Conservation (phyloP, 2,888 invertebrate genomes). For the Brachyopa scutellaris region DNA sequence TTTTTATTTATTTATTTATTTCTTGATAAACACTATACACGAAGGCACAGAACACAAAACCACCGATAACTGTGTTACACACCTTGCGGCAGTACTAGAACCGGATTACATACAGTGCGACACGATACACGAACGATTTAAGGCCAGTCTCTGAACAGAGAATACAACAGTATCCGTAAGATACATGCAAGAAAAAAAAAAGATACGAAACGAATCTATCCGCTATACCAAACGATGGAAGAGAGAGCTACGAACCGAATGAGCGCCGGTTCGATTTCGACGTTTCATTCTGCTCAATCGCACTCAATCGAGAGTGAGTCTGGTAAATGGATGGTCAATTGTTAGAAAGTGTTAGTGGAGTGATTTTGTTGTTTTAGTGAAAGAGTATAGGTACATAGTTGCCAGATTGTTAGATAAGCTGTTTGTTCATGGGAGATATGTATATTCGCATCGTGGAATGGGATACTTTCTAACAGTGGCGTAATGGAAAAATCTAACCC, state of each 20-base stretch:
- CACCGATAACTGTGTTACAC: slow-evolving; percentile 68
- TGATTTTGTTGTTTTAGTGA: background rate
- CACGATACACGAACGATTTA: slow-evolving; percentile 57
- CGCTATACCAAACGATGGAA: slow-evolving; percentile 49
- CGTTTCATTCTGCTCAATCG: slow-evolving; percentile 49
- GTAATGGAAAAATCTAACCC: background rate
- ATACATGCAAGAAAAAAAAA: slow-evolving; percentile 24
- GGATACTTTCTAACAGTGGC: background rate
- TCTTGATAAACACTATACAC: slow-evolving; percentile 35
- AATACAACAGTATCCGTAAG: slow-evolving; percentile 34
- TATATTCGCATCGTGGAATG: background rate
- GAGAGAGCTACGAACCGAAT: slow-evolving; percentile 70
- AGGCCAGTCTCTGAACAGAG: slow-evolving; percentile 55
- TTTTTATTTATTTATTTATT: slow-evolving; percentile 2
- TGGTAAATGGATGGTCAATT: slow-evolving; percentile 33
- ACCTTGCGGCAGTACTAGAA: slow-evolving; percentile 69
- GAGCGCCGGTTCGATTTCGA: slow-evolving; percentile 58
- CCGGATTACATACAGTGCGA: slow-evolving; percentile 63
- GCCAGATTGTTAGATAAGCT: slow-evolving; percentile 13
- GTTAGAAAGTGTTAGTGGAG: slow-evolving; percentile 1
- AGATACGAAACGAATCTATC: slow-evolving; percentile 39
- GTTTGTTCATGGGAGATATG: background rate
- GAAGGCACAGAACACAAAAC: slow-evolving; percentile 41
- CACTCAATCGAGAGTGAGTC: slow-evolving; percentile 58
- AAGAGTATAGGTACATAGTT: background rate